Conservation (phyloP, 2,888 invertebrate genomes). For the Ditula angustiorana region DNA sequence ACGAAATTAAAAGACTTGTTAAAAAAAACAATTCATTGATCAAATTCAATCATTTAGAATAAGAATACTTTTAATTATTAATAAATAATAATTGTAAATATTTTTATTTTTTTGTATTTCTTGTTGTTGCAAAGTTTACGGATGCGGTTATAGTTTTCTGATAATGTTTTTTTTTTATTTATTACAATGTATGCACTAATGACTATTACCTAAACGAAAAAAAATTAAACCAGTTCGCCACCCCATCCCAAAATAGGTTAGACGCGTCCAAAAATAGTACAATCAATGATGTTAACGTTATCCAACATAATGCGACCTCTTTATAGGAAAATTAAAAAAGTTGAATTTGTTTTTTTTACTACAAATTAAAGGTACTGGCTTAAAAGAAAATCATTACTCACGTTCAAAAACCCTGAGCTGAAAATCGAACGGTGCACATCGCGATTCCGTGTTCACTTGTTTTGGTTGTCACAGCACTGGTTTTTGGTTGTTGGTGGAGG, state of each 20-base stretch:
- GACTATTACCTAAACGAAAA: too few species aligned
- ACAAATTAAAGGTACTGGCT: background rate
- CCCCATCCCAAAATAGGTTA: constrained; percentile 31
- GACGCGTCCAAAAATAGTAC: constrained; percentile 25
- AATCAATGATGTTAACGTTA: constrained; percentile 13
- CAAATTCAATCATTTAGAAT: too few species aligned
- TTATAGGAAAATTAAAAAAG: background rate
- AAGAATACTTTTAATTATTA: too few species aligned
- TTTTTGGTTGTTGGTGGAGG: constrained; percentile 38
- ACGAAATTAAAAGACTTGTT: too few species aligned
- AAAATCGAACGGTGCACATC: constrained; percentile 33
- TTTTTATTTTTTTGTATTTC: too few species aligned
- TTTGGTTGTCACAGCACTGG: constrained; percentile 36
- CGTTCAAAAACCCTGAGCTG: constrained; percentile 44
- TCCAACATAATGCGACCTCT: background rate
- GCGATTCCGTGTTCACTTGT: background rate
- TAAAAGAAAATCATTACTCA: constrained; percentile 70
- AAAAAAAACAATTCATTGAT: too few species aligned
- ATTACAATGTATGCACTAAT: too few species aligned
- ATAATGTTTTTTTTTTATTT: background rate
- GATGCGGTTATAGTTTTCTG: too few species aligned
- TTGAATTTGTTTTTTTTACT: background rate
- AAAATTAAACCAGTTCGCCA: background rate
- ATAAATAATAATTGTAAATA: too few species aligned
- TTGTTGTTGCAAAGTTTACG: too few species aligned